Evolutionary conservation across 1,140 invertebrate genomes (phyloP).

Genomic region (Drosophila varians): DNA sequence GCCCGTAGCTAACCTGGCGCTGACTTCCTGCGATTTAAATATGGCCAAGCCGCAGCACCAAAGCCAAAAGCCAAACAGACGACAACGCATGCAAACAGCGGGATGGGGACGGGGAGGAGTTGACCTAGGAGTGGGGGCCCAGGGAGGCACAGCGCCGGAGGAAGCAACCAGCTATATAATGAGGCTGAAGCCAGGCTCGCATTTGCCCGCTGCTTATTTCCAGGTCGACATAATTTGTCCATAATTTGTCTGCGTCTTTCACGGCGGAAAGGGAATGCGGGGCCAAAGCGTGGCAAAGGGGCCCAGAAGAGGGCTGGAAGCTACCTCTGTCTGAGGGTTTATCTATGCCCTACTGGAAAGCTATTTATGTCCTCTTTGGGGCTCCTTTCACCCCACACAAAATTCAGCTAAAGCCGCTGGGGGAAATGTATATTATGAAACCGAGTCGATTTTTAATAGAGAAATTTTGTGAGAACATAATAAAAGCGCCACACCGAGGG

Average conservation of each 20-base stretch:
- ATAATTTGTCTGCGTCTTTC: conserved; percentile 78
- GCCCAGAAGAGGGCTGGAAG: neutral
- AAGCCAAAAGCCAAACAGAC: conserved; percentile 69
- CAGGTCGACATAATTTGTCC: conserved; percentile 79
- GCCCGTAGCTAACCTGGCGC: conserved; percentile 56
- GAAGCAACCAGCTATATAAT: conserved; percentile 67
- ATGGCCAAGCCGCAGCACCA: conserved; percentile 58
- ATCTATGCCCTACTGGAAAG: conserved; percentile 69
- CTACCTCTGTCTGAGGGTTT: conserved; percentile 57
- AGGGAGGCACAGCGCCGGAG: neutral
- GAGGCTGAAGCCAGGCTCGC: conserved; percentile 60
- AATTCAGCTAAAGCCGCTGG: conserved; percentile 10
- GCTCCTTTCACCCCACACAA: conserved; percentile 33
- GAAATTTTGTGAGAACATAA: conserved; percentile 11
- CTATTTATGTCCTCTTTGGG: conserved; percentile 71
- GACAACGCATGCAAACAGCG: conserved; percentile 63
- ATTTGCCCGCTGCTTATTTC: conserved; percentile 71
- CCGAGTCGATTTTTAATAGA: conserved; percentile 40
- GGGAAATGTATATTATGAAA: conserved; percentile 43
- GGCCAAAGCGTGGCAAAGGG: neutral
- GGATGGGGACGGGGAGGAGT: neutral
- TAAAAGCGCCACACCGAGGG: neutral
- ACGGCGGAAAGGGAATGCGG: neutral
- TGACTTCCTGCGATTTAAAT: conserved; percentile 77
- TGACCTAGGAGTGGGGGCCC: neutral